Percentiles rank a stretch among this genome's conserved stretches.
phyloP scores from a whole-genome alignment of 2,888 invertebrate genomes.

The Lasioglossum morio region DNA sequence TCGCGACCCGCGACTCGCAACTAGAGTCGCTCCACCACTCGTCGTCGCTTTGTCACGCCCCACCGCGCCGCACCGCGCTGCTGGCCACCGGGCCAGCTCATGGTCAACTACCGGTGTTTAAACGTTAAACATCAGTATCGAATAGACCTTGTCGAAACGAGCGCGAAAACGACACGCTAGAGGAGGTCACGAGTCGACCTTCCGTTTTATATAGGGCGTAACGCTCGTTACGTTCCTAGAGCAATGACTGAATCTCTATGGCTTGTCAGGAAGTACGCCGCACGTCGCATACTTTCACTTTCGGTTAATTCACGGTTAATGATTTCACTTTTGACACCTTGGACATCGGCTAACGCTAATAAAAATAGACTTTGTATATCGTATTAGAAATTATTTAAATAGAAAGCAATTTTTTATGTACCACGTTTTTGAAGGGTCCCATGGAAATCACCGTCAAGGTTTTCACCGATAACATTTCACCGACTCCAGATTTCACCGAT shows the following conservation, averaged over 20 bases:
- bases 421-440: too few relatives aligned
- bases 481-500: too few relatives aligned
- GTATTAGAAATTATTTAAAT: too few relatives aligned
- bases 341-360: too few relatives aligned
- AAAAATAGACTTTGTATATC: too few relatives aligned
- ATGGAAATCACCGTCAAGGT: too few relatives aligned
- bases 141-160: constrained; percentile 63
- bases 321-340: too few relatives aligned
- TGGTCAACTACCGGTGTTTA: constrained; percentile 40
- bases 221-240: constrained; percentile 10
- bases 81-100: constrained; percentile 24
- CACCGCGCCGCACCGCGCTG: not conserved
- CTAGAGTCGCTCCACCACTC: not conserved
- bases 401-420: too few relatives aligned
- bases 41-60: not conserved
- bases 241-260: not conserved
- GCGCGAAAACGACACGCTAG: constrained; percentile 73
- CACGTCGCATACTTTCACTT: too few relatives aligned
- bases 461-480: too few relatives aligned
- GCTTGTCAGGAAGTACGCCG: too few relatives aligned
- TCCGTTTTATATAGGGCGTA: constrained; percentile 73
- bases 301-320: too few relatives aligned
- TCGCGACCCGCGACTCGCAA: not conserved
- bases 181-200: constrained; percentile 77
- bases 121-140: constrained; percentile 44